A percentile compares a stretch with the other conserved stretches of the same genome.
Evolutionary conservation across 2,797 vertebrate species (phyloP).

Genomic region (Heteromormyrus szaboi): DNA sequence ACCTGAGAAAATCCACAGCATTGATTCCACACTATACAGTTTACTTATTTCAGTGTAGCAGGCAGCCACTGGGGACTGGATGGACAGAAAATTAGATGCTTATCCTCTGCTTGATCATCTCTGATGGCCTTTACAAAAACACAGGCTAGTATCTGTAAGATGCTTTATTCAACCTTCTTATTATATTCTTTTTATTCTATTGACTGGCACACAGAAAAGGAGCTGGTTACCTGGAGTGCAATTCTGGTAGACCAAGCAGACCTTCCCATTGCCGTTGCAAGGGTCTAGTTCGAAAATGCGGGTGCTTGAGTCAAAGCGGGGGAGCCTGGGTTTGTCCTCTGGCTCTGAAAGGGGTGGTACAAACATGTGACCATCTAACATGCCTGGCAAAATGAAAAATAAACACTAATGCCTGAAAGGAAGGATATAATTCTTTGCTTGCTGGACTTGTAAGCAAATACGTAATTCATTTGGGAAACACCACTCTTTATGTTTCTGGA

Average conservation of each 20-base stretch:
- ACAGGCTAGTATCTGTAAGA: background rate
- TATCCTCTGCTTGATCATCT: background rate
- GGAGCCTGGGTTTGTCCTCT: conserved; percentile 56
- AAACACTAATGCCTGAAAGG: background rate
- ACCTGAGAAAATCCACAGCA: conserved; percentile 41
- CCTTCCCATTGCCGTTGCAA: conserved; percentile 84
- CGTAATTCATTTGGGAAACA: background rate
- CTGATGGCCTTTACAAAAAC: background rate
- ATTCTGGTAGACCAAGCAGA: conserved; percentile 88
- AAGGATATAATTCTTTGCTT: background rate
- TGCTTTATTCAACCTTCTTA: too few relatives aligned
- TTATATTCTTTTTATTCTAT: background rate
- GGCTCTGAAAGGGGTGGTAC: conserved; percentile 44
- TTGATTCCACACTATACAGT: background rate
- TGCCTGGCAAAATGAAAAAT: background rate
- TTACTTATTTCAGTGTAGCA: background rate
- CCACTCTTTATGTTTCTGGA: background rate
- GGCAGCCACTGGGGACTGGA: background rate
- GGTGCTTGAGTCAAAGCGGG: conserved; percentile 82
- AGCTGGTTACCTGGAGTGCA: conserved; percentile 68
- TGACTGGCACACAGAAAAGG: background rate
- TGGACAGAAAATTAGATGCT: background rate
- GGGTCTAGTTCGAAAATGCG: conserved; percentile 87
- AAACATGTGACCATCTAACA: background rate
- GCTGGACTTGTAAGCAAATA: background rate